phyloP scores from a whole-genome alignment of 1,140 invertebrate species.

The Camponotus floridanus region DNA sequence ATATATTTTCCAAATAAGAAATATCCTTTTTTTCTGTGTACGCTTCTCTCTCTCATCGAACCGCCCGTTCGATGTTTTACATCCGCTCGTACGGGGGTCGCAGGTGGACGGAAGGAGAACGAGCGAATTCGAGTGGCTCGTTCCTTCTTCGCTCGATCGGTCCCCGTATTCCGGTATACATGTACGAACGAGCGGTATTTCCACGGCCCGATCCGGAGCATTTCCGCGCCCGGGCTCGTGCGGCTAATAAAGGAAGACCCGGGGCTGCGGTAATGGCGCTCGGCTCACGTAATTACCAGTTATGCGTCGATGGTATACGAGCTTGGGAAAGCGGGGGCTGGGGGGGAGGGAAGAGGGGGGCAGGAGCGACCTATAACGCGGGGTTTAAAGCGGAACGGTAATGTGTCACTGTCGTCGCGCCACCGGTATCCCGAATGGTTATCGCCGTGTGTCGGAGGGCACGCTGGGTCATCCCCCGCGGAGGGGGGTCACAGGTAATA shows the following conservation, averaged over 20 bases:
- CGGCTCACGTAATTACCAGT: conserved; percentile 82
- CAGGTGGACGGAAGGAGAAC: conserved; percentile 67
- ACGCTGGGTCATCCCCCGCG: conserved; percentile 13
- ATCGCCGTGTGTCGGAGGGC: conserved; percentile 71
- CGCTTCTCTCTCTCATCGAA: conserved; percentile 9
- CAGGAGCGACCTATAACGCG: conserved; percentile 66
- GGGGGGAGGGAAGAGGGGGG: conserved; percentile 11
- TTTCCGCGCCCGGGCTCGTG: conserved; percentile 55
- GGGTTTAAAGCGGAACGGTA: conserved; percentile 74
- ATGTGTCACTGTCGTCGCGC: conserved; percentile 84
- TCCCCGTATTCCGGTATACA: conserved; percentile 8
- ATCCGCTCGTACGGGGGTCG: conserved; percentile 54
- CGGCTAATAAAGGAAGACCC: conserved; percentile 80
- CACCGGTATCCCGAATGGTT: conserved; percentile 79
- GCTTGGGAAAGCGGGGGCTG: conserved; percentile 14
- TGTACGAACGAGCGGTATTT: conserved; percentile 59
- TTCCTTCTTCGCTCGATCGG: conserved; percentile 51
- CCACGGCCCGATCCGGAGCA: conserved; percentile 53
- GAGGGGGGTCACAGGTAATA: conserved; percentile 76
- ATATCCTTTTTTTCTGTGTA: too few relatives aligned
- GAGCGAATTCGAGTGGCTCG: conserved; percentile 47
- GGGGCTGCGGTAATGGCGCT: conserved; percentile 78
- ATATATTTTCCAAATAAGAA: too few relatives aligned
- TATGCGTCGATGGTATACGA: conserved; percentile 82
- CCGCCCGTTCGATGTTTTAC: conserved; percentile 63